These are phyloP conservation scores for Clamator glandarius DNA, from an alignment of 2,797 vertebrate genomes.

Conservation along the genomic window DNA sequence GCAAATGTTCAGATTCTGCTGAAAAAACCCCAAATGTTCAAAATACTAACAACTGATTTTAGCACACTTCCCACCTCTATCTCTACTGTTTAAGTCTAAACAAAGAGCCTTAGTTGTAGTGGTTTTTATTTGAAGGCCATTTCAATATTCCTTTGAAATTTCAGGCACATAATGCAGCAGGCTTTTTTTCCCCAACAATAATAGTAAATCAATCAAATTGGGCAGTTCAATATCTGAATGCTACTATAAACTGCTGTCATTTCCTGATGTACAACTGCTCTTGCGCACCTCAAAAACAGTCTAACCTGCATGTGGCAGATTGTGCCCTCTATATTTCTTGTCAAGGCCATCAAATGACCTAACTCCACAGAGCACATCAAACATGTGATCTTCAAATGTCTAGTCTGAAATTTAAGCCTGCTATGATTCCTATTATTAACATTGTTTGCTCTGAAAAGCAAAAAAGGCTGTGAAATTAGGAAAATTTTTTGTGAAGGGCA, in stretches of 20 bases:
- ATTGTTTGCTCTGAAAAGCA: neutral
- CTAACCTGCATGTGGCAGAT: neutral
- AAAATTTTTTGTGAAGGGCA: neutral
- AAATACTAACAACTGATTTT: neutral
- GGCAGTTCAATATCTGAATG: neutral
- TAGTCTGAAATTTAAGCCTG: neutral
- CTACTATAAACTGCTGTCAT: neutral
- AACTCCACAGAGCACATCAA: neutral
- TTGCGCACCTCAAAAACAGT: neutral
- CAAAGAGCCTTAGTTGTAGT: neutral
- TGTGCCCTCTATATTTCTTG: neutral
- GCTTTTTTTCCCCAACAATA: neutral
- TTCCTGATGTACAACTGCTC: neutral
- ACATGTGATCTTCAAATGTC: neutral
- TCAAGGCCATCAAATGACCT: neutral
- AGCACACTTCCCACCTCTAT: neutral
- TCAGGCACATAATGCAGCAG: neutral
- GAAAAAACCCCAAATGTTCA: neutral
- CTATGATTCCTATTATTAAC: neutral
- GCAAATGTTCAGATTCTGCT: neutral
- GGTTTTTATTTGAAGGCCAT: neutral
- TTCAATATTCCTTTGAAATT: neutral
- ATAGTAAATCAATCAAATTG: neutral
- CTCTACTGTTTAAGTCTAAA: neutral
- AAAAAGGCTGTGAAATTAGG: neutral